Base-by-base conservation (phyloP, 2,113 vertebrate species). In the Ammodytes marinus region DNA sequence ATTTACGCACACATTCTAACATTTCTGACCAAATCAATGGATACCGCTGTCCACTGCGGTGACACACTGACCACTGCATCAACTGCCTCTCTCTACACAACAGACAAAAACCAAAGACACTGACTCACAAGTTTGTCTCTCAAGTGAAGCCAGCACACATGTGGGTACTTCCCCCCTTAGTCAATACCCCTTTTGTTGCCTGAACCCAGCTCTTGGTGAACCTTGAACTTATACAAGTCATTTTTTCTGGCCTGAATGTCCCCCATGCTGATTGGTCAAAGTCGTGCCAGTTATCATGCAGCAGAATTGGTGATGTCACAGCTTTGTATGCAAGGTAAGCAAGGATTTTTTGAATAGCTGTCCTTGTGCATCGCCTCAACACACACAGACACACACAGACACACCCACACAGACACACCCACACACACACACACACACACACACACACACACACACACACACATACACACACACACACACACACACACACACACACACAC, bases 101-200 rank as follows among this genome's bases (percentile, higher is more conserved):
- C 83, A 45, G 57, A 52, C 46, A 4, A 58, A 59, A 86, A 68
- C 61, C 43, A 70, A 55, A 27, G 52, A 39, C 65, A 85, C 14
- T 73, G 50, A 10, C 45, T 76, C n/a, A 72, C 27, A 40, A 75
- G 8, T 46, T 70, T 7, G 6, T 61, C 61, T 83, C 71, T 82
- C 60, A 80, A 80, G 76, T 9, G 46, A 45, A 78, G 74, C 85
- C 73, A 74, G 47, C 3, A 17, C 42, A 55, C 55, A 66, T 74
- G 3, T 40, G 54, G 75, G 69, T 27, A 70, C 74, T 88, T 91
- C 79, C 85, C 79, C 85, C 57, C 50, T 69, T 39, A 42, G 27
- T 82, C 74, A 86, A 83, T 88, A 74, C 55, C 58, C 74, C 85
- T 89, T 27, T 91, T 92, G 83, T 88, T 77, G 13, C 50, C 7